A percentile compares a stretch with the other conserved stretches of the same genome.
Evolutionary conservation across 1,140 invertebrate genomes (phyloP).

Genomic region (Drosophila murphyi): DNA sequence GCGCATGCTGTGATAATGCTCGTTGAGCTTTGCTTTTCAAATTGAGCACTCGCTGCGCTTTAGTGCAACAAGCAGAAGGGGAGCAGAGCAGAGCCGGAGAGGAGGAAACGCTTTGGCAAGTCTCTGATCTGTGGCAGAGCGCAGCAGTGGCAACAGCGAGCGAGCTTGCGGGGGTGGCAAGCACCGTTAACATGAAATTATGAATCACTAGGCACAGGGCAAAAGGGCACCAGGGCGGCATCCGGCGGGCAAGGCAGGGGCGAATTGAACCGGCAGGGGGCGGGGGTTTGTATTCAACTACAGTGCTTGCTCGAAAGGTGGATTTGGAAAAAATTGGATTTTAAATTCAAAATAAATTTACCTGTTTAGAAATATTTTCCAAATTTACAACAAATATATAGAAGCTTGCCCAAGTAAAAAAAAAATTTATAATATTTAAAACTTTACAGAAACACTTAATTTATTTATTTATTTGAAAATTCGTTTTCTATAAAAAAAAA

Average conservation of each 20-base stretch:
- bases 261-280: slow-evolving; percentile 3
- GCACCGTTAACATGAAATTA: slow-evolving; percentile 52
- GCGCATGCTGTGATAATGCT: slow-evolving; percentile 80
- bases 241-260: slow-evolving; percentile 55
- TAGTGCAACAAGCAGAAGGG: neutral
- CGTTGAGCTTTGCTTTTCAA: slow-evolving; percentile 77
- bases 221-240: slow-evolving; percentile 35
- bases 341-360: too few relatives aligned
- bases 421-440: too few relatives aligned
- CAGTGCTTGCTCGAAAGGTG: neutral
- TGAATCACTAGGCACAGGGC: slow-evolving; percentile 62
- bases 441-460: too few relatives aligned
- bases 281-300: slow-evolving; percentile 15
- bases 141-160: neutral
- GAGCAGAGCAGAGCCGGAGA: neutral
- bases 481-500: too few relatives aligned
- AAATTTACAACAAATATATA: too few relatives aligned
- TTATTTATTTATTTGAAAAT: too few relatives aligned
- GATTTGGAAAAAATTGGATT: too few relatives aligned
- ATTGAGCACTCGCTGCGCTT: slow-evolving; percentile 81
- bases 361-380: too few relatives aligned
- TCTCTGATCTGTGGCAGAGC: slow-evolving; percentile 54
- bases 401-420: too few relatives aligned
- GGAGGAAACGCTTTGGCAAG: neutral
- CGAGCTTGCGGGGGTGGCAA: slow-evolving; percentile 60